Evolutionary conservation across 2,113 vertebrate species (phyloP), one percentile per base, ranked within the genome.

Genomic region (Pelecanoides urinatrix): DNA sequence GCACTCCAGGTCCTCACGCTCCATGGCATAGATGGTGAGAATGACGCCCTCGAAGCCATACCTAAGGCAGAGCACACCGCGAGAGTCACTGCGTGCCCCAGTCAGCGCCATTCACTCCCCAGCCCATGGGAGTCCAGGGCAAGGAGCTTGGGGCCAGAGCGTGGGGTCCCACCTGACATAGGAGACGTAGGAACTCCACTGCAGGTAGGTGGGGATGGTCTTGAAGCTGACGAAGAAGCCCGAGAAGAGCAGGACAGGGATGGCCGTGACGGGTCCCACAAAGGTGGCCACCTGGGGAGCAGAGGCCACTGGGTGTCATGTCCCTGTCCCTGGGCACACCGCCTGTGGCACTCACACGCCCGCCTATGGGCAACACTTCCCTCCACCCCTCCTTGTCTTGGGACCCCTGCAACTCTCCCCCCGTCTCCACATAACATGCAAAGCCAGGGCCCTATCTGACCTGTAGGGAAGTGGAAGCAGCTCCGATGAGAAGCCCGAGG

Each of bases 181-280:
- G 92, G 99, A 99, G 82, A 99, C 97, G 12, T 99, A 99, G 77
- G 99, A 99, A 88, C 99, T 99, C 99, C 99, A 99, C 65, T 99
- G 99, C 68, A 99, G 97, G 97, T 99, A 99, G 80, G 99, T 99
- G 63, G 99, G 99, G 95, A 99, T 99, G 88, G 99, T 99, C 98
- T 99, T 99, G 97, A 99, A 99, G 96, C 99, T 99, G 96, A 99
- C 99, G 7, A 99, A 99, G 98, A 99, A 99, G 80, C 99, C 99
- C 13, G 99, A 99, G 98, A 99, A 99, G 79, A 99, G 98, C 75
- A 99, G 98, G 75, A 99, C 99, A 0, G 99, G 99, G 94, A 99
- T 99, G 91, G 99, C 99, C 62, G 99, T 99, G 72, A 99, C 99
- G 0, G 99, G 99, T 61, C 99, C 99, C 96, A 99, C 98, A 21